Percentiles rank a stretch among this genome's conserved stretches.
Evolutionary conservation across 2,888 invertebrate genomes (phyloP).

Genomic region (Nomada lathburiana): DNA sequence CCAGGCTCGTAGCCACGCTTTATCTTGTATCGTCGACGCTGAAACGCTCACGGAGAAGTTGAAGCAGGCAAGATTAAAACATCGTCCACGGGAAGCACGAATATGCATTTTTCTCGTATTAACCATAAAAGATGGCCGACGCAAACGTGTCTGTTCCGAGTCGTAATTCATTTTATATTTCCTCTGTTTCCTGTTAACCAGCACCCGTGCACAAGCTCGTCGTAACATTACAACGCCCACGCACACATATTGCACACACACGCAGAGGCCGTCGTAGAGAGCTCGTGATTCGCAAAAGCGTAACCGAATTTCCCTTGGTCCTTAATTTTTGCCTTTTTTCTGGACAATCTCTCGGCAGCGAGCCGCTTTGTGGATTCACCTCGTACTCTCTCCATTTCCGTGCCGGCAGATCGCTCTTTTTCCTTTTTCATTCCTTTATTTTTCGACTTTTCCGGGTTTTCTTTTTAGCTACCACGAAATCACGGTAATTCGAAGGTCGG

Average conservation of each 20-base stretch:
- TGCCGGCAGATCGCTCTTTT: neutral
- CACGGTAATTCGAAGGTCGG: neutral
- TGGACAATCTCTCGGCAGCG: conserved; percentile 24
- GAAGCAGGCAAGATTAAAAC: conserved; percentile 49
- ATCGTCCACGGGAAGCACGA: conserved; percentile 30
- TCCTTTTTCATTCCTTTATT: neutral
- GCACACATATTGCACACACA: neutral
- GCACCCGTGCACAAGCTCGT: neutral
- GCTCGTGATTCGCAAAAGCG: conserved; percentile 39
- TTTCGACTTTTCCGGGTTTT: neutral
- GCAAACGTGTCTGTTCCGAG: conserved; percentile 49
- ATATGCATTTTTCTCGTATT: conserved; percentile 55
- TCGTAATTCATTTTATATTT: conserved; percentile 58
- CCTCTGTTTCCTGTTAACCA: conserved; percentile 54
- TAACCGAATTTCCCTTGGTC: conserved; percentile 53
- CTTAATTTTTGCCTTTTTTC: conserved; percentile 49
- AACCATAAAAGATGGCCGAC: conserved; percentile 49
- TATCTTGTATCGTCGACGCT: conserved; percentile 34
- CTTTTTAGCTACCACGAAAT: neutral
- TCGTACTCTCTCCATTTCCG: conserved; percentile 27
- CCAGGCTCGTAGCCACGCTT: neutral
- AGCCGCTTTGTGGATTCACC: conserved; percentile 36
- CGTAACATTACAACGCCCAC: conserved; percentile 7
- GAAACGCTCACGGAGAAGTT: conserved; percentile 1
- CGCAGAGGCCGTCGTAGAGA: neutral